Conservation (phyloP, 2,888 invertebrate genomes). For the Coenonympha glycerion region DNA sequence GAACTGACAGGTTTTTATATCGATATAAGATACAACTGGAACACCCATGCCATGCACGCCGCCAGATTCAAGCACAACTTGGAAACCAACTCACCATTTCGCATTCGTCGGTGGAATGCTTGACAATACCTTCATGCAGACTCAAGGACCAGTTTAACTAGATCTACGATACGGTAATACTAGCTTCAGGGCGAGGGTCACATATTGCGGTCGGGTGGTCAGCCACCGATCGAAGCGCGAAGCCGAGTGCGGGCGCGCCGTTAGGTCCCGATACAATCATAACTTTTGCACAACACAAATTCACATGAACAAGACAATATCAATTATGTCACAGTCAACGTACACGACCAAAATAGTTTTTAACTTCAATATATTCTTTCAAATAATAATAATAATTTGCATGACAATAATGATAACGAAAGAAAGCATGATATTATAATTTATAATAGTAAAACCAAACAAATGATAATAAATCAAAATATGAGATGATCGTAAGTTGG, state of each 20-base stretch:
- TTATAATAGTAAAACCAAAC: slow-evolving; percentile 43
- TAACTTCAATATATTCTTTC: slow-evolving; percentile 42
- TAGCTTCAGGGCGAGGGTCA: slow-evolving; percentile 61
- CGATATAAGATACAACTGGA: too few relatives aligned
- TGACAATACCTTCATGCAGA: slow-evolving; percentile 65
- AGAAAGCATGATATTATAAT: slow-evolving; percentile 55
- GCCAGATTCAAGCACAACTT: slow-evolving; percentile 48
- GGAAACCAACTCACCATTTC: slow-evolving; percentile 60
- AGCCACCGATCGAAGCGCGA: slow-evolving; percentile 63
- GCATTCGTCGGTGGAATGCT: slow-evolving; percentile 73
- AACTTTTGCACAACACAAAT: slow-evolving; percentile 71
- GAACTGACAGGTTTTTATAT: slow-evolving; percentile 27
- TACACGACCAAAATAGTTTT: slow-evolving; percentile 76
- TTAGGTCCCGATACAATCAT: slow-evolving; percentile 45
- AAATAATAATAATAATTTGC: slow-evolving; percentile 46
- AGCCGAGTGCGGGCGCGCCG: slow-evolving; percentile 71
- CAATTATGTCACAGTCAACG: slow-evolving; percentile 60
- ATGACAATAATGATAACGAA: slow-evolving; percentile 50
- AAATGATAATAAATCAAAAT: slow-evolving; percentile 33
- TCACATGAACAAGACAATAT: slow-evolving; percentile 73
- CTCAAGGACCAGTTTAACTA: slow-evolving; percentile 59
- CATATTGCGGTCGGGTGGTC: slow-evolving; percentile 57
- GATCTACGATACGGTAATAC: slow-evolving; percentile 56
- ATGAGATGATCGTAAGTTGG: slow-evolving; percentile 43
- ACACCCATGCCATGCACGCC: slow-evolving; percentile 31